Conservation (phyloP, 2,113 vertebrate species). For the Poicephalus gulielmi region DNA sequence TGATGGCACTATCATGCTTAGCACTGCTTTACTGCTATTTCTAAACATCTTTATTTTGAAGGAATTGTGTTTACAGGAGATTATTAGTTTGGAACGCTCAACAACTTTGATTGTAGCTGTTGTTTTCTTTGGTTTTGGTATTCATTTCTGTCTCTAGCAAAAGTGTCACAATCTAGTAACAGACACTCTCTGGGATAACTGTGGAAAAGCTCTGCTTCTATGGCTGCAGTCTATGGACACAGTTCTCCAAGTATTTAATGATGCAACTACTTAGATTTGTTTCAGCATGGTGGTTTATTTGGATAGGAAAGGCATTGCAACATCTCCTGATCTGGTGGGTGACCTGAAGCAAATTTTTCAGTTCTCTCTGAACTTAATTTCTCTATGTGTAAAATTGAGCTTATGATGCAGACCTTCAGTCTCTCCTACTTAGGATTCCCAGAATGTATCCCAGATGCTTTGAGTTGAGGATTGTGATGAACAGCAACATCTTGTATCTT, state of each 20-base stretch:
- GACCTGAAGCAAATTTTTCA: not conserved
- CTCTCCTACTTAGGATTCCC: not conserved
- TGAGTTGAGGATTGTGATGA: not conserved
- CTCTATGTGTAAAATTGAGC: not conserved
- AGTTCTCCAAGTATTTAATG: not conserved
- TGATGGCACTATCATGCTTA: not conserved
- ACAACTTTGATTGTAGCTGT: not conserved
- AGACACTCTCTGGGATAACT: not conserved
- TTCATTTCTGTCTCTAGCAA: not conserved
- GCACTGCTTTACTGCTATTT: slow-evolving; percentile 18
- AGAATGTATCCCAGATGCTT: not conserved
- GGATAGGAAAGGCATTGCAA: not conserved
- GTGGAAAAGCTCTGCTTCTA: not conserved
- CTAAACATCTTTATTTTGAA: slow-evolving; percentile 44
- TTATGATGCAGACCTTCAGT: not conserved
- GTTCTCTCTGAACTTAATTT: not conserved
- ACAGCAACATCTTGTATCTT: not conserved
- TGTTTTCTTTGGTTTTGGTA: not conserved
- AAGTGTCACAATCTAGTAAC: not conserved
- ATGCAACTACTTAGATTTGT: not conserved
- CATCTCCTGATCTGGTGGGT: not conserved
- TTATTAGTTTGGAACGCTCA: slow-evolving; percentile 1
- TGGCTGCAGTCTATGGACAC: not conserved
- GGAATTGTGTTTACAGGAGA: not conserved
- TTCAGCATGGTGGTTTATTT: not conserved